Evolutionary conservation across 2,888 invertebrate species (phyloP).

Genomic region (Eupithecia centaureata): DNA sequence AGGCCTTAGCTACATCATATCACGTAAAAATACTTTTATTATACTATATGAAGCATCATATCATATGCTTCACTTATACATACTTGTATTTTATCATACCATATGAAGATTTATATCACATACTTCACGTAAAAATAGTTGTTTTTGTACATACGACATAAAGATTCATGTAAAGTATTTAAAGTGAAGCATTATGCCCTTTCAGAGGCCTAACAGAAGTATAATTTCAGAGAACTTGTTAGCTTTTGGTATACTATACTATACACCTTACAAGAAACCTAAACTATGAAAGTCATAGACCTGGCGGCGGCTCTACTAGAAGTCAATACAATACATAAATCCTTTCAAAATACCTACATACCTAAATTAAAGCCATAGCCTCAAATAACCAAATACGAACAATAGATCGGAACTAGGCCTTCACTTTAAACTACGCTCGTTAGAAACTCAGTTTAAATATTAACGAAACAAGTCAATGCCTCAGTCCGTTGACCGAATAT

Average conservation of each 20-base stretch:
- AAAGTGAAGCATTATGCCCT: no score
- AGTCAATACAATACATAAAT: not conserved
- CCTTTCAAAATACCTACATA: not conserved
- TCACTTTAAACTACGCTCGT: not conserved
- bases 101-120: no score
- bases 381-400: not conserved
- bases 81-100: no score
- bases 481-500: constrained; percentile 43
- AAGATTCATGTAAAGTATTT: no score
- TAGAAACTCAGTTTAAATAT: not conserved
- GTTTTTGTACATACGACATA: no score
- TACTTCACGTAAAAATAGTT: no score
- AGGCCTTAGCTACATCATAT: no score
- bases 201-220: no score
- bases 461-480: constrained; percentile 40
- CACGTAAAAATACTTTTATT: no score
- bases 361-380: not conserved
- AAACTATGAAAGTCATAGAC: not conserved
- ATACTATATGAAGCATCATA: no score
- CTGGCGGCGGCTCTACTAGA: not conserved
- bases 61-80: no score
- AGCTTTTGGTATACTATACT: not conserved
- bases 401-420: not conserved
- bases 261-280: not conserved
- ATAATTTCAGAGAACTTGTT: not conserved